Conservation (phyloP, 2,797 vertebrate genomes). For the Sus cebifrons region DNA sequence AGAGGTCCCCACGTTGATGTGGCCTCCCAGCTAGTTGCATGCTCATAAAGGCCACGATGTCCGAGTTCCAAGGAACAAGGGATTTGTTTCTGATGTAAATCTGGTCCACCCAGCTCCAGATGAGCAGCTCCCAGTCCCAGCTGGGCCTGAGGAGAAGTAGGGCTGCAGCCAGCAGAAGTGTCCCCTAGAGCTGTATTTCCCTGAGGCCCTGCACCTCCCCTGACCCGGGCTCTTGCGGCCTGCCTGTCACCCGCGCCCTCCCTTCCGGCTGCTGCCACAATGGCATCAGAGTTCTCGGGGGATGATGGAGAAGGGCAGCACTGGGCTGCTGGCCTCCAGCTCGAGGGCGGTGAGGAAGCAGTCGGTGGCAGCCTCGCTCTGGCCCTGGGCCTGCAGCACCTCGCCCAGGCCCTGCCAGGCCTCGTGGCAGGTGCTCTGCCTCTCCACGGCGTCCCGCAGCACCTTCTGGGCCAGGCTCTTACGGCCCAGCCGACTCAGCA, state of each 20-base stretch:
- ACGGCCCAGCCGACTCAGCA: slow-evolving; percentile 94
- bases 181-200: slow-evolving; percentile 65
- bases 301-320: slow-evolving; percentile 97
- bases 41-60: background rate
- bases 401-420: slow-evolving; percentile 97
- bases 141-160: background rate
- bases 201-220: background rate
- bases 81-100: slow-evolving; percentile 79
- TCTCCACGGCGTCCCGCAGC: slow-evolving; percentile 94
- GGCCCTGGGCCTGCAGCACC: slow-evolving; percentile 94
- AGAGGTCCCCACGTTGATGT: background rate
- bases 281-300: slow-evolving; percentile 95
- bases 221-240: background rate
- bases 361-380: slow-evolving; percentile 94
- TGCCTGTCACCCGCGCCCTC: background rate
- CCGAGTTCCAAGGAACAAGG: slow-evolving; percentile 56
- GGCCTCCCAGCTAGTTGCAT: background rate
- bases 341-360: slow-evolving; percentile 97
- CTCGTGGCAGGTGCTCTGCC: slow-evolving; percentile 95
- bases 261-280: background rate
- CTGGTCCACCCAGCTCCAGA: slow-evolving; percentile 52
- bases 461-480: slow-evolving; percentile 96
- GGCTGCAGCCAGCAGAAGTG: background rate
- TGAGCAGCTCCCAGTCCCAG: background rate
- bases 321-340: slow-evolving; percentile 97